Evolutionary conservation across 2,797 vertebrate genomes (phyloP).

Genomic region (Uromys caudimaculatus): DNA sequence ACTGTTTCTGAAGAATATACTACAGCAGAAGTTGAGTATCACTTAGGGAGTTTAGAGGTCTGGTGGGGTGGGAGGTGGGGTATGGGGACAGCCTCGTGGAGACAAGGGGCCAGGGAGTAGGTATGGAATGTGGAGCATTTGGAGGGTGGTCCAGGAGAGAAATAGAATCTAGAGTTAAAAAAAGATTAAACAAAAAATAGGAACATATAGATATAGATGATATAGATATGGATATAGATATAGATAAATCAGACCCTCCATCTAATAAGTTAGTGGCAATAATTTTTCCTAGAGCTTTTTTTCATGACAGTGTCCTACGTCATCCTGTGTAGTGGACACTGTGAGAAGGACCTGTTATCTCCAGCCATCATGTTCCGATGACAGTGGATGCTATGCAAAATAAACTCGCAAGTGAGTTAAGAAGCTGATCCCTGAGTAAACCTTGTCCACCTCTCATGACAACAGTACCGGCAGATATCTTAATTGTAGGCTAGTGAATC

Average conservation of each 20-base stretch:
- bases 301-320: not conserved
- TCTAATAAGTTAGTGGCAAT: not conserved
- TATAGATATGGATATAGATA: not conserved
- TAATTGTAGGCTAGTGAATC: not conserved
- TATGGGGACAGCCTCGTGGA: too few relatives aligned
- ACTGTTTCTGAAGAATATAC: not conserved
- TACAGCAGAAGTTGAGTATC: not conserved
- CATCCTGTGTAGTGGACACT: not conserved
- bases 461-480: not conserved
- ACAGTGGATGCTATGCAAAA: not conserved
- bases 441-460: not conserved
- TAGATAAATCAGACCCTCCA: not conserved
- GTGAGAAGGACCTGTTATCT: not conserved
- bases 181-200: too few relatives aligned
- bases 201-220: too few relatives aligned
- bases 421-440: rapidly evolving
- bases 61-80: too few relatives aligned
- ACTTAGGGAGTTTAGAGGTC: not conserved
- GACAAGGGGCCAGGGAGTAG: too few relatives aligned
- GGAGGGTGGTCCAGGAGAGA: too few relatives aligned
- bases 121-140: too few relatives aligned
- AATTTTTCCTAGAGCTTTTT: not conserved
- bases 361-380: not conserved
- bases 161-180: too few relatives aligned
- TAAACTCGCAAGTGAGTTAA: not conserved